phyloP scores from a whole-genome alignment of 2,797 vertebrate genomes.

The Platalea minor region DNA sequence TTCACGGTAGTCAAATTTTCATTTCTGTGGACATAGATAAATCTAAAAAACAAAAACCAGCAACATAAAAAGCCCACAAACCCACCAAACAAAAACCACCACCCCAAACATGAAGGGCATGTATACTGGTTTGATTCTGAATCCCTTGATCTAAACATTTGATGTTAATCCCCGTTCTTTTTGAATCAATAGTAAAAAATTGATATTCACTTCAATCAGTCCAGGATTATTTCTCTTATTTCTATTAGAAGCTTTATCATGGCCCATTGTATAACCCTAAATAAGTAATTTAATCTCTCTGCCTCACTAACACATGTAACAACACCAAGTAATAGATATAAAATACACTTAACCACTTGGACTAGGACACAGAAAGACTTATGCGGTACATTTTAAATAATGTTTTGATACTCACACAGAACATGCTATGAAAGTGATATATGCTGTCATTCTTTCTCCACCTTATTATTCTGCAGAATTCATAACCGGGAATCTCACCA shows the following conservation, averaged over 20 bases:
- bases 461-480: slow-evolving; percentile 59
- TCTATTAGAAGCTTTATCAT: background rate
- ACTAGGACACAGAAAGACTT: background rate
- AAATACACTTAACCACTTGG: background rate
- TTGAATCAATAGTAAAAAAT: background rate
- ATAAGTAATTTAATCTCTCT: background rate
- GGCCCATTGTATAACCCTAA: background rate
- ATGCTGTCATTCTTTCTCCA: background rate
- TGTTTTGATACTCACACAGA: background rate
- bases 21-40: background rate
- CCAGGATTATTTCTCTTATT: background rate
- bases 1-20: background rate
- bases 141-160: background rate
- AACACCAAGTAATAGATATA: background rate
- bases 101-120: background rate
- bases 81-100: background rate
- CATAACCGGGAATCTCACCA: slow-evolving; percentile 80
- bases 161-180: background rate
- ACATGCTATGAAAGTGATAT: background rate
- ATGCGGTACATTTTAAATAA: background rate
- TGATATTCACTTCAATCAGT: background rate
- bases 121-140: background rate
- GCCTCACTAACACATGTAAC: background rate
- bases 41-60: background rate
- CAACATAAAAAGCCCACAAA: accelerated